phyloP scores from a whole-genome alignment of 2,797 vertebrate species.

The Streptopelia turtur region DNA sequence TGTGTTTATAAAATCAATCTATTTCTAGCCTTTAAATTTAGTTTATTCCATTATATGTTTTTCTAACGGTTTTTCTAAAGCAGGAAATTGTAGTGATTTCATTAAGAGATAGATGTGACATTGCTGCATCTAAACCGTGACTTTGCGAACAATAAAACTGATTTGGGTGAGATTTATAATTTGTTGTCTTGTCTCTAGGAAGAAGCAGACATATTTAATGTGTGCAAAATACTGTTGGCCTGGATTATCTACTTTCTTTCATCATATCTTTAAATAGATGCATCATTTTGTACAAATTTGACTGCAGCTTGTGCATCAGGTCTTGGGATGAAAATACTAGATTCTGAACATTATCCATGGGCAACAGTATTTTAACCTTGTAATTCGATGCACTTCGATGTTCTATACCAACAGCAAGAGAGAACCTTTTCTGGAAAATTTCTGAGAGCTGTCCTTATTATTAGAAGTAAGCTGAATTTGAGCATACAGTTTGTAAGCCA shows the following conservation, averaged over 20 bases:
- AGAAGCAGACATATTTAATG: background rate
- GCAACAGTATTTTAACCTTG: background rate
- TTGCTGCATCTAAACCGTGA: background rate
- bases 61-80: background rate
- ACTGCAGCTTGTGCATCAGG: background rate
- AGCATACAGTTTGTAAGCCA: background rate
- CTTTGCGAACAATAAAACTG: background rate
- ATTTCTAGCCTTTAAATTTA: background rate
- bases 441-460: background rate
- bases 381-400: background rate
- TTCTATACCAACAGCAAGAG: background rate
- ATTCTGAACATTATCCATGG: background rate
- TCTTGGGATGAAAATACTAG: background rate
- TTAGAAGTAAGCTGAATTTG: background rate
- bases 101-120: background rate
- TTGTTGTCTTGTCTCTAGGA: background rate
- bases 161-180: background rate
- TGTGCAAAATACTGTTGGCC: background rate
- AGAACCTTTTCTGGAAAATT: background rate
- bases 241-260: background rate
- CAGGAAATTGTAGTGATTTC: background rate
- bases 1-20: background rate
- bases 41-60: background rate
- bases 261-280: background rate
- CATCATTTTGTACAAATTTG: background rate